Evolutionary conservation across 2,888 invertebrate genomes (phyloP), one percentile per base, ranked within the genome.

Genomic region (Ellobium chinense): DNA sequence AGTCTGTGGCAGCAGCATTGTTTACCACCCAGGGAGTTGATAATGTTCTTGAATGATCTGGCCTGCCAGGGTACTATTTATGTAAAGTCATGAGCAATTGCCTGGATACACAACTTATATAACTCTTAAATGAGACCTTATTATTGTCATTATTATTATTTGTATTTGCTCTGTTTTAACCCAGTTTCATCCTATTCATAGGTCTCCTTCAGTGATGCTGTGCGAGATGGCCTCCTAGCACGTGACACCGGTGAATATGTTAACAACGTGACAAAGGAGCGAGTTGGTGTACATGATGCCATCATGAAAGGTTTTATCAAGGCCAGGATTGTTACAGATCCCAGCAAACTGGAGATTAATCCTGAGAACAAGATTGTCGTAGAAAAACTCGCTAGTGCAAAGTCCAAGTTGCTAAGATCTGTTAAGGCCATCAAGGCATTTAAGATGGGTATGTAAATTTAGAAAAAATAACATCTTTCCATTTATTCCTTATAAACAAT

Each of bases 281-380:
- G 83, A 34, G 83, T 92, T 73, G 88, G 88, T 36, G 89, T 92
- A 0, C 91, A 89, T 2, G 91, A 92, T 31, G 92, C 92, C 54
- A 92, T 92, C 65, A 91, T 91, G 89, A 87, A 88, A 56, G 92
- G 92, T 14, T 91, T 91, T 83, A 89, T 92, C 62, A 92, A 92
- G 82, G 92, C 92, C 1, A 84, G 91, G 72, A 78, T 88, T 5
- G 85, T 92, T 0, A 87, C 88, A 1, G 90, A 91, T 81, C 85
- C 89, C 4, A 87, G 87, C 39, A 88, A 86, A 34, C 77, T 92
- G 72, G 90, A 92, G 75, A 90, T 92, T 62, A 90, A 92, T 80
- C 92, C 92, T 0, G 86, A 89, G 56, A 92, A 92, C 85, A 87
- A 88, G 78, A 90, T 92, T 66, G 87, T 92, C 5, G 86, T 92